These are phyloP conservation scores for Coelopa frigida DNA, from an alignment of 1,140 invertebrate species.

Conservation along the genomic window DNA sequence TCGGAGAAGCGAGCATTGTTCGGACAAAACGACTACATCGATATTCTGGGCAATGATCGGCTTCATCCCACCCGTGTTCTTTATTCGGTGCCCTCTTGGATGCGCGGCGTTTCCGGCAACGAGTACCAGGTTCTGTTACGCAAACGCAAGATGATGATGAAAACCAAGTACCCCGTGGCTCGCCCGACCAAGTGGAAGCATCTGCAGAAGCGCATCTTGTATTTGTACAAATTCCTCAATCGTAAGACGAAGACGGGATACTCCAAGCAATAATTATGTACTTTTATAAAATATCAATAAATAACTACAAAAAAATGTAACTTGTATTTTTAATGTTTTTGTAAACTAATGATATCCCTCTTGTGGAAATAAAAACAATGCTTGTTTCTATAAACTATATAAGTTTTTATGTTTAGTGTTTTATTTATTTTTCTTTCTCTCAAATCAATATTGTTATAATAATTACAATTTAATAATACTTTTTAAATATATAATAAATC, in stretches of 20 bases:
- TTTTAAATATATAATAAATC: constrained; percentile 1
- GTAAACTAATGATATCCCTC: not conserved
- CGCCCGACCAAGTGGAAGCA: constrained; percentile 71
- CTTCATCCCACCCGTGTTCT: constrained; percentile 75
- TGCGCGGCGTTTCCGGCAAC: constrained; percentile 78
- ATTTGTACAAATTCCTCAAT: constrained; percentile 69
- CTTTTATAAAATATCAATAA: not conserved
- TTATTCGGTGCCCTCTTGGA: constrained; percentile 77
- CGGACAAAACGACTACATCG: constrained; percentile 96
- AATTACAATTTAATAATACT: constrained; percentile 11
- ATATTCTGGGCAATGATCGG: constrained; percentile 78
- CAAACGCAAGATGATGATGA: constrained; percentile 59
- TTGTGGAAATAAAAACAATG: not conserved
- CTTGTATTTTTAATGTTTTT: not conserved
- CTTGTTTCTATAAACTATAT: constrained; percentile 1
- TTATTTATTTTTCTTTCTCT: constrained; percentile 7
- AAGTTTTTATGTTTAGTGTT: constrained; percentile 5
- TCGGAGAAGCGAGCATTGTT: constrained; percentile 67
- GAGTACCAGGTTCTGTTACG: constrained; percentile 73
- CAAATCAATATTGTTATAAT: constrained; percentile 5
- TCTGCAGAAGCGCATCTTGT: constrained; percentile 63
- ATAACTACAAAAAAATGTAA: not conserved
- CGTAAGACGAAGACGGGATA: constrained; percentile 65
- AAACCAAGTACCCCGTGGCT: constrained; percentile 51
- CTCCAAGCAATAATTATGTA: constrained; percentile 45